Conservation (phyloP, 2,113 vertebrate genomes). For the Pholis gunnellus region DNA sequence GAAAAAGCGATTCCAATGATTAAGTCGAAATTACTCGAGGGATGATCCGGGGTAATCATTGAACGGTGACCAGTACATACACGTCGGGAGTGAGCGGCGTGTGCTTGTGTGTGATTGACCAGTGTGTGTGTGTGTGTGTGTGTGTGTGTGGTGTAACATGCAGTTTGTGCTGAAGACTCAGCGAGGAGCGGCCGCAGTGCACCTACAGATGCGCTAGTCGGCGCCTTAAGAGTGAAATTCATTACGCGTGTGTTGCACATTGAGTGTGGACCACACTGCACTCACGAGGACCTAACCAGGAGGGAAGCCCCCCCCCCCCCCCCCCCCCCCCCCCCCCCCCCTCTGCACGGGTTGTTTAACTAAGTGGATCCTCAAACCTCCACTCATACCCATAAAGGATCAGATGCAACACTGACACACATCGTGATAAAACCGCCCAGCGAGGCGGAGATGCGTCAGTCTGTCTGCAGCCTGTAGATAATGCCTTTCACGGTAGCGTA, state of each 20-base stretch:
- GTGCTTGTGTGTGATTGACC: background rate
- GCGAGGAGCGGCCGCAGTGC: conserved; percentile 44
- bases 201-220: conserved; percentile 68
- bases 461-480: conserved; percentile 17
- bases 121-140: background rate
- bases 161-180: conserved; percentile 1
- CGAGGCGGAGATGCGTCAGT: conserved; percentile 21
- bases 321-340: background rate
- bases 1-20: conserved; percentile 54
- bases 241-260: background rate
- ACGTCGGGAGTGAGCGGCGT: background rate
- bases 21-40: conserved; percentile 52
- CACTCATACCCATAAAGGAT: background rate
- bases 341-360: conserved; percentile 5
- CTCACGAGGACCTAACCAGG: conserved; percentile 23
- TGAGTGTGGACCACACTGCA: background rate
- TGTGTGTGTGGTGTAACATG: background rate
- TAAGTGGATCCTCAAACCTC: background rate
- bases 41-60: conserved; percentile 47
- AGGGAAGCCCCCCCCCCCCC: conserved; percentile 2
- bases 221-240: conserved; percentile 71
- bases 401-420: background rate
- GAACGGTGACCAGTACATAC: conserved; percentile 23
- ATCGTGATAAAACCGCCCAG: background rate
- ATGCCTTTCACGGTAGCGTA: background rate